Evolutionary conservation across 2,113 vertebrate genomes (phyloP), one percentile per base, ranked within the genome.

Genomic region (Typhlomys cinereus): DNA sequence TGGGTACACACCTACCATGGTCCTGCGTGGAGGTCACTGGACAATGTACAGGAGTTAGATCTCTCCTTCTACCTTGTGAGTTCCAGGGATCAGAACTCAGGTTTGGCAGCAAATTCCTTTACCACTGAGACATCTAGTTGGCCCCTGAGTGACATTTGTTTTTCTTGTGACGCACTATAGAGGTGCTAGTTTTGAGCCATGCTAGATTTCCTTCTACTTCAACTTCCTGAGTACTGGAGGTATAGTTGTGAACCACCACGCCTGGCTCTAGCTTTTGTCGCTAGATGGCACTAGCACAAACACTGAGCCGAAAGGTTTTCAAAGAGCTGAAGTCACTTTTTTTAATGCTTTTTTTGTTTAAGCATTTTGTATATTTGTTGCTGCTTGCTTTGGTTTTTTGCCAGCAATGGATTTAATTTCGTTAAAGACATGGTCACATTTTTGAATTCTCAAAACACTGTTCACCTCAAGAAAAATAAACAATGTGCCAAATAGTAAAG

Each of bases 401-500:
- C 20, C 36, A 85, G 18, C 52, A 44, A 89, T 73, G 41, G 54
- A 15, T 92, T 92, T 57, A 62, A 79, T 93, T 95, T 87, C 29
- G 83, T 69, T 75, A 87, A 74, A 61, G 61, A 52, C 67, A 70
- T 61, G 4, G 25, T 20, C 41, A 44, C 78, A 61, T 84, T 89
- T 90, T 80, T 31, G 46, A 71, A 13, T 82, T 85, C 41, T 92
- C 21, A 50, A 88, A 88, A 90, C 15, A 70, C n/a, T 66, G n/a
- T 82, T 57, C 20, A 46, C 14, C 41, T 48, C 18, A 44, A 59
- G n/a, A 71, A 78, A 48, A 70, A 57, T 31, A 27, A 18, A 20
- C 41, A 48, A 46, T 27, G 83, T 48, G 20, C 3, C 36, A 69
- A 44, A 41, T n/a, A 23, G 75, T 44, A 44, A 79, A 81, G 31